phyloP scores from a whole-genome alignment of 2,113 vertebrate species.

The Lepus timidus region DNA sequence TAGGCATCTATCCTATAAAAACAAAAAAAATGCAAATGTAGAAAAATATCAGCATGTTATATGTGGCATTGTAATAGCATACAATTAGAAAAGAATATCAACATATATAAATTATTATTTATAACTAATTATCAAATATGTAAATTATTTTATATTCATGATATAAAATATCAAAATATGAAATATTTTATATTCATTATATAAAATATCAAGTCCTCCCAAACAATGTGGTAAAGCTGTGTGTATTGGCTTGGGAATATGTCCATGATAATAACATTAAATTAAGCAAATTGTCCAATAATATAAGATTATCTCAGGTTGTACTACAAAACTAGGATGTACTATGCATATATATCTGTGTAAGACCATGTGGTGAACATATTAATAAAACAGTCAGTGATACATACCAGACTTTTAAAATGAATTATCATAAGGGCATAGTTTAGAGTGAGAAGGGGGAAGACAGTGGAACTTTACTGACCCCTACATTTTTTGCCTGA shows the following conservation, averaged over 20 bases:
- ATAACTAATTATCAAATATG: too few species aligned
- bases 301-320: not conserved
- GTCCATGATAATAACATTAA: not conserved
- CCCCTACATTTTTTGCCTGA: conserved; percentile 12
- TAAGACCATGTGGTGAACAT: not conserved
- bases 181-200: not conserved
- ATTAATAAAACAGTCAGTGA: conserved; percentile 9
- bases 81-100: not conserved
- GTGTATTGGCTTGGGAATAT: not conserved
- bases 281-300: not conserved
- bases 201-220: not conserved
- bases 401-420: not conserved
- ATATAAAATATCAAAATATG: too few species aligned
- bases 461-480: not conserved
- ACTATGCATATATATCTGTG: not conserved
- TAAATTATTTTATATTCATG: too few species aligned
- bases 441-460: not conserved
- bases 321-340: not conserved
- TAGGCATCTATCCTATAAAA: not conserved
- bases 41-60: not conserved
- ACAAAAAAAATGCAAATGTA: not conserved
- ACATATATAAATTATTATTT: too few species aligned
- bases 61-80: not conserved
- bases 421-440: not conserved
- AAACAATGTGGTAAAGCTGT: not conserved